Evolutionary conservation across 2,888 invertebrate genomes (phyloP).

Genomic region (Podabrus alpinus): DNA sequence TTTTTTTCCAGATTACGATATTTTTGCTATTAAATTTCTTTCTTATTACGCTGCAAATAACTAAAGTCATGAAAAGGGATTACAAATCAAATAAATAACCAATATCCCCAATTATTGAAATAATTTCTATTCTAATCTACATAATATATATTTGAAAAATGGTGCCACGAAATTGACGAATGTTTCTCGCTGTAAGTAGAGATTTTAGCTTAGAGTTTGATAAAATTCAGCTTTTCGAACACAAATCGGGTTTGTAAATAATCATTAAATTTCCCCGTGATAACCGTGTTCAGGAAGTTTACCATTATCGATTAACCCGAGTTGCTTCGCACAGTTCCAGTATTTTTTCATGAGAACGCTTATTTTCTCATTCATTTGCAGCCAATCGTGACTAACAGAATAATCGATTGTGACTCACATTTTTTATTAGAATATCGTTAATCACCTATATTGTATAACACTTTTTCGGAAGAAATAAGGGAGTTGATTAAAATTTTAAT

Average conservation of each 20-base stretch:
- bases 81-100: too few species aligned
- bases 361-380: not conserved
- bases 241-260: not conserved
- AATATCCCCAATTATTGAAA: too few species aligned
- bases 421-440: not conserved
- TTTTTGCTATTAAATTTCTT: too few species aligned
- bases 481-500: constrained; percentile 1
- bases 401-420: not conserved
- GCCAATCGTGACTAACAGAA: not conserved
- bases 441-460: not conserved
- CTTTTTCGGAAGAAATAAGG: not conserved
- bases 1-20: too few species aligned
- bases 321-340: not conserved
- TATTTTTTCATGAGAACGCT: not conserved
- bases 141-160: too few species aligned
- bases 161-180: not conserved
- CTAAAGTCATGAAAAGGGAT: too few species aligned
- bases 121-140: too few species aligned
- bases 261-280: not conserved
- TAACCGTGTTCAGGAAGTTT: not conserved
- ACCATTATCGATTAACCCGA: not conserved
- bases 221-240: not conserved
- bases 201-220: not conserved
- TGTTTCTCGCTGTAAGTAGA: not conserved
- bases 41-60: too few species aligned